A percentile compares a stretch with the other conserved stretches of the same genome.
phyloP scores from a whole-genome alignment of 2,888 invertebrate genomes.

The Apoda limacodes region DNA sequence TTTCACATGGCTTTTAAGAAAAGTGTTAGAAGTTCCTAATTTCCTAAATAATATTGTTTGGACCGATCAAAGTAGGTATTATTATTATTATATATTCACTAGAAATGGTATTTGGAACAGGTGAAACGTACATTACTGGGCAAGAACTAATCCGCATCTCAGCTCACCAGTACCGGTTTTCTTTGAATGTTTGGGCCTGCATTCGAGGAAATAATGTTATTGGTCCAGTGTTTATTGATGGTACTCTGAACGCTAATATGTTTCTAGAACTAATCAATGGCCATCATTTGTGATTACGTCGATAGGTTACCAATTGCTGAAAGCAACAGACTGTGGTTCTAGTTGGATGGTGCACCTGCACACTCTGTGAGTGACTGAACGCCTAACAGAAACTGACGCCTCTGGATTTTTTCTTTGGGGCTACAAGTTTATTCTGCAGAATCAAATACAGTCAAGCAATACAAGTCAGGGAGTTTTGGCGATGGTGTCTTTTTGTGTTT shows the following conservation, averaged over 20 bases:
- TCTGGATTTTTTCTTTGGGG: constrained; percentile 6
- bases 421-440: constrained; percentile 3
- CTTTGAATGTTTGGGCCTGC: constrained; percentile 8
- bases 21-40: constrained; percentile 1
- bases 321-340: constrained; percentile 5
- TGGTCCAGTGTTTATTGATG: constrained; percentile 12
- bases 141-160: constrained; percentile 6
- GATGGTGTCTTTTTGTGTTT: too few species aligned
- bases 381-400: constrained; percentile 4
- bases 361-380: constrained; percentile 9
- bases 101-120: constrained; percentile 14
- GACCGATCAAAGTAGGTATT: constrained; percentile 13
- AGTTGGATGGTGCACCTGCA: constrained; percentile 9
- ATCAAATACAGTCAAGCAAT: constrained; percentile 1
- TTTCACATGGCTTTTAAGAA: constrained; percentile 3
- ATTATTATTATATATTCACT: too few species aligned
- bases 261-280: constrained; percentile 7
- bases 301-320: constrained; percentile 7
- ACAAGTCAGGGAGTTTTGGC: too few species aligned
- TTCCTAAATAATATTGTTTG: constrained; percentile 9
- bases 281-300: constrained; percentile 3
- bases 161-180: constrained; percentile 5
- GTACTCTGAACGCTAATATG: constrained; percentile 8
- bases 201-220: constrained; percentile 7
- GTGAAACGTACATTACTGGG: constrained; percentile 8